These are phyloP conservation scores for Lacanobia oleracea DNA, from an alignment of 2,888 invertebrate genomes.

Conservation along the genomic window DNA sequence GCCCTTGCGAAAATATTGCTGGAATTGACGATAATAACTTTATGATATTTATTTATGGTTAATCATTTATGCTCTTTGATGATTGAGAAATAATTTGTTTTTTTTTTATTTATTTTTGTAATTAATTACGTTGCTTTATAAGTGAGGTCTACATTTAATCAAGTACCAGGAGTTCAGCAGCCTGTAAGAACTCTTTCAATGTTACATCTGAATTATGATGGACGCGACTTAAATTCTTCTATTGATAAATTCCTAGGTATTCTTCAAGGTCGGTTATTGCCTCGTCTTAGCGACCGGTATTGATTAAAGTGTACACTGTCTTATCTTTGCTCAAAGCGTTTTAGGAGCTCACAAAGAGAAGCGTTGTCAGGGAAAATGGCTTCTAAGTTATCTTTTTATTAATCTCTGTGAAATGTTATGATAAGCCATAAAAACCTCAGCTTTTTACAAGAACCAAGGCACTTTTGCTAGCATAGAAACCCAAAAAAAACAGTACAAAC, in stretches of 20 bases:
- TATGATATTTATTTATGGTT: slow-evolving; percentile 19
- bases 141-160: neutral
- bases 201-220: neutral
- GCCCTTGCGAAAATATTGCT: slow-evolving; percentile 32
- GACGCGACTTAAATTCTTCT: slow-evolving; percentile 8
- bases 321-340: slow-evolving; percentile 18
- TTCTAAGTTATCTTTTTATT: neutral
- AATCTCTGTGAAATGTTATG: neutral
- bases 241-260: neutral
- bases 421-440: neutral
- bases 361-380: neutral
- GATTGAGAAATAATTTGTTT: neutral
- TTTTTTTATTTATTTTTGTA: neutral
- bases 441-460: neutral
- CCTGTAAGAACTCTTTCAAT: slow-evolving; percentile 7
- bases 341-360: slow-evolving; percentile 19
- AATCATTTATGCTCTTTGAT: neutral
- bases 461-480: neutral
- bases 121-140: neutral
- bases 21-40: slow-evolving; percentile 14
- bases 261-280: slow-evolving; percentile 1
- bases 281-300: slow-evolving; percentile 2
- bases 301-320: slow-evolving; percentile 21
- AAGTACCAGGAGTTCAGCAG: slow-evolving; percentile 24
- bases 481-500: neutral